Percentiles rank a stretch among this genome's conserved stretches.
Conservation (phyloP, 2,113 vertebrate species). For the Elanoides forficatus region DNA sequence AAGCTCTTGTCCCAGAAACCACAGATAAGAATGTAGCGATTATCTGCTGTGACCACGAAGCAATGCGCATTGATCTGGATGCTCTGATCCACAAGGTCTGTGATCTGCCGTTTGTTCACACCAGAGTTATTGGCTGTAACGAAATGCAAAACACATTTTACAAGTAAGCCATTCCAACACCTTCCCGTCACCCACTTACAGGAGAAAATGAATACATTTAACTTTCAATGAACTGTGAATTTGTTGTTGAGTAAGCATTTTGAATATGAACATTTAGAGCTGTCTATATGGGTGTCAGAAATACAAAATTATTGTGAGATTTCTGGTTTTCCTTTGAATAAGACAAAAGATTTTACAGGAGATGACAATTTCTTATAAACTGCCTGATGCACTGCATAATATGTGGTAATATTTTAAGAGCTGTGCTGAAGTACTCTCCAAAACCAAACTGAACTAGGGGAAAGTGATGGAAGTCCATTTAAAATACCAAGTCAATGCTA, state of each 20-base stretch:
- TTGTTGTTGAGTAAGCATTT: constrained; percentile 45
- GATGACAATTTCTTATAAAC: constrained; percentile 27
- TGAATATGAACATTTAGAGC: constrained; percentile 53
- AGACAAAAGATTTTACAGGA: constrained; percentile 21
- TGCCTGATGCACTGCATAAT: constrained; percentile 11
- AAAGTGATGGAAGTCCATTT: not conserved
- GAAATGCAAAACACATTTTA: constrained; percentile 45
- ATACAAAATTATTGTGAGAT: constrained; percentile 31
- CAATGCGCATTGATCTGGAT: constrained; percentile 97
- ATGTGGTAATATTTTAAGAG: not conserved
- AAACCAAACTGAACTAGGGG: not conserved
- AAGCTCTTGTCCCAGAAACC: constrained; percentile 99
- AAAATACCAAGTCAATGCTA: not conserved
- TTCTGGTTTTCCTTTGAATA: constrained; percentile 26
- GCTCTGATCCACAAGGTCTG: constrained; percentile 98
- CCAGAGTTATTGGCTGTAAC: constrained; percentile 88
- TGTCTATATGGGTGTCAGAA: constrained; percentile 42
- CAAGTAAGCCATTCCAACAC: constrained; percentile 18
- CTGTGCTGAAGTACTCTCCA: not conserved
- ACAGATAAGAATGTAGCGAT: constrained; percentile 97
- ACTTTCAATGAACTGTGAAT: constrained; percentile 58
- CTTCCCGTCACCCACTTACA: constrained; percentile 35
- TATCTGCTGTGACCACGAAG: constrained; percentile 98
- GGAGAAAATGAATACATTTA: constrained; percentile 51
- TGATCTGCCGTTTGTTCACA: constrained; percentile 97